Percentiles rank a stretch among this genome's conserved stretches.
These are phyloP conservation scores for Mormoops blainvillei DNA, from an alignment of 2,113 vertebrate genomes.

Conservation along the genomic window DNA sequence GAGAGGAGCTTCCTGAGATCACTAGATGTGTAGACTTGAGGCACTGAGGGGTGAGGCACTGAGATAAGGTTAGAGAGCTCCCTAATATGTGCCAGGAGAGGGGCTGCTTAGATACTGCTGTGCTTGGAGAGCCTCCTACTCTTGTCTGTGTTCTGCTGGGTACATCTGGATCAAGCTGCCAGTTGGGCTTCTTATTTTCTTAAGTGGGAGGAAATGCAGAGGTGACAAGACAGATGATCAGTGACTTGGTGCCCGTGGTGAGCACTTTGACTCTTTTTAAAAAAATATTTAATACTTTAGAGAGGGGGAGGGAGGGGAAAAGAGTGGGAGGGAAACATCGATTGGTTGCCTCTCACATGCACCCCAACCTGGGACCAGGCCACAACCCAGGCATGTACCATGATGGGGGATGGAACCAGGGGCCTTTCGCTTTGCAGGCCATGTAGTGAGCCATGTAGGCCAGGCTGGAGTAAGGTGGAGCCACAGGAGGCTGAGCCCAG, in stretches of 20 bases:
- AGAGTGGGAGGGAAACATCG: not conserved
- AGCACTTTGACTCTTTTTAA: too few species aligned
- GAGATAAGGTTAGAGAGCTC: not conserved
- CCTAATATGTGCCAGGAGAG: not conserved
- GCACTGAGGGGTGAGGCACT: not conserved
- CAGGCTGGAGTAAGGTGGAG: not conserved
- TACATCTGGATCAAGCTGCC: not conserved
- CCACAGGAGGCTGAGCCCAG: not conserved
- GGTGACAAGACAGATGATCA: too few species aligned
- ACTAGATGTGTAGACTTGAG: not conserved
- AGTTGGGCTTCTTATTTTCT: not conserved
- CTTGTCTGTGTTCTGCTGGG: not conserved
- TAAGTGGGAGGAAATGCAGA: too few species aligned
- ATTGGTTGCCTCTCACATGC: not conserved
- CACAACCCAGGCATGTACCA: too few species aligned
- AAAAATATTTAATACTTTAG: too few species aligned
- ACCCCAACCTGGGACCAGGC: too few species aligned
- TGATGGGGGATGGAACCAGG: too few species aligned
- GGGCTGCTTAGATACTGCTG: not conserved
- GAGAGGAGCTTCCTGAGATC: not conserved
- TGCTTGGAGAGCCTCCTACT: not conserved
- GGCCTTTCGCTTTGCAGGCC: too few species aligned
- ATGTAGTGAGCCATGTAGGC: too few species aligned
- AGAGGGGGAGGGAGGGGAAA: not conserved
- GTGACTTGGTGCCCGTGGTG: too few species aligned